Evolutionary conservation across 2,113 vertebrate genomes (phyloP).

Genomic region (Prunella himalayana): DNA sequence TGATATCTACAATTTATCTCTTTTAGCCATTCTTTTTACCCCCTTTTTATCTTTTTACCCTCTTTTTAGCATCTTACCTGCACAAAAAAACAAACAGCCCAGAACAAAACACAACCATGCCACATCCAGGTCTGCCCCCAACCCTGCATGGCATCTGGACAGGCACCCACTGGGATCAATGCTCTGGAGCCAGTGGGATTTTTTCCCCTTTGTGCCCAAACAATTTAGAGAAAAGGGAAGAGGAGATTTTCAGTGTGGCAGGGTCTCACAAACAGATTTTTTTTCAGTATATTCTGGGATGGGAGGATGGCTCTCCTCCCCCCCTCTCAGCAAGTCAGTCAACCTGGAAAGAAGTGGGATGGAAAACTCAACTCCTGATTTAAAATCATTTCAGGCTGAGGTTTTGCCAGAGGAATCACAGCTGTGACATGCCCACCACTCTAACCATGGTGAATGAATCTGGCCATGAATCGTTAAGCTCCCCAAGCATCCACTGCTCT

Average conservation of each 20-base stretch:
- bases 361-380: conserved; percentile 1
- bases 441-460: conserved; percentile 61
- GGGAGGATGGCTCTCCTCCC: neutral
- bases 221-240: neutral
- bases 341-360: neutral
- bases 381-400: conserved; percentile 22
- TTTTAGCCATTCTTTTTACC: neutral
- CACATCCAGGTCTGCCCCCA: accelerated
- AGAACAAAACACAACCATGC: neutral
- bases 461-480: conserved; percentile 68
- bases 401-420: conserved; percentile 12
- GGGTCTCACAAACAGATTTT: neutral
- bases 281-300: neutral
- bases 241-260: neutral
- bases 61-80: neutral
- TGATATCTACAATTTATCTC: neutral
- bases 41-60: too few relatives aligned
- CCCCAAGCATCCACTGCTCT: conserved; percentile 18
- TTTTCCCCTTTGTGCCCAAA: neutral
- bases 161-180: neutral
- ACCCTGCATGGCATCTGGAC: neutral
- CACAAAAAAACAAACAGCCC: neutral
- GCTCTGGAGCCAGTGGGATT: neutral
- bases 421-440: conserved; percentile 41
- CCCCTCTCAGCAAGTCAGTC: neutral